Evolutionary conservation across 2,888 invertebrate species (phyloP), one percentile per base, ranked within the genome.

Genomic region (Himalopsyche kuldschensis): DNA sequence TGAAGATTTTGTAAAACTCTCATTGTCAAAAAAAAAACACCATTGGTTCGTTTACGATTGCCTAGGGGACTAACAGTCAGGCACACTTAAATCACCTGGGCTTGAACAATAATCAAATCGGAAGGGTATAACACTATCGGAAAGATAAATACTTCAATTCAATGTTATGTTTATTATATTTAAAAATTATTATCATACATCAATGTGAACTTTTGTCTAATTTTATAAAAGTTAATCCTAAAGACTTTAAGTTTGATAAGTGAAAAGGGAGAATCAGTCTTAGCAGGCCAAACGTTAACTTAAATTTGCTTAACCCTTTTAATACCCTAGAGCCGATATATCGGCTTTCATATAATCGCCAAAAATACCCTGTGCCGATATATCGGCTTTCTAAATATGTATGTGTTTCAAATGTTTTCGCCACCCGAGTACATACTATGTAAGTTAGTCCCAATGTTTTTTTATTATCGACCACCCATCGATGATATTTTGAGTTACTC

Each of bases 261-360:
- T 82, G 82, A 47, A 76, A 80, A 80, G 79, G 82, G 79, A 76
- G 76, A 79, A 77, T 82, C 82, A 82, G 82, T 82, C 82, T 82
- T 82, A 78, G 82, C 82, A 75, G 81, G 82, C 79, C 82, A 79
- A 82, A 69, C 30, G 11, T 69, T 69, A 15, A 11, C 27, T 41
- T 41, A 41, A 41, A 41, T 15, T 41, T 41, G 41, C 41, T 41
- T 41, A n/a, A n/a, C n/a, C n/a, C n/a, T n/a, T n/a, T n/a, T n/a
- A n/a, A n/a, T 41, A 41, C 35, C 35, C 35, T 41, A 3, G 35
- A 41, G 35, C 35, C 1, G 35, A 41, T 41, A 41, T 41, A 41
- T 41, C 35, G 35, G 35, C 10, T 41, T 41, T 41, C 35, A 41
- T 41, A 41, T 10, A 41, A 41, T 11, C 35, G 35, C 35, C 35